phyloP scores from a whole-genome alignment of 2,113 vertebrate genomes.

The Rafetus swinhoei region DNA sequence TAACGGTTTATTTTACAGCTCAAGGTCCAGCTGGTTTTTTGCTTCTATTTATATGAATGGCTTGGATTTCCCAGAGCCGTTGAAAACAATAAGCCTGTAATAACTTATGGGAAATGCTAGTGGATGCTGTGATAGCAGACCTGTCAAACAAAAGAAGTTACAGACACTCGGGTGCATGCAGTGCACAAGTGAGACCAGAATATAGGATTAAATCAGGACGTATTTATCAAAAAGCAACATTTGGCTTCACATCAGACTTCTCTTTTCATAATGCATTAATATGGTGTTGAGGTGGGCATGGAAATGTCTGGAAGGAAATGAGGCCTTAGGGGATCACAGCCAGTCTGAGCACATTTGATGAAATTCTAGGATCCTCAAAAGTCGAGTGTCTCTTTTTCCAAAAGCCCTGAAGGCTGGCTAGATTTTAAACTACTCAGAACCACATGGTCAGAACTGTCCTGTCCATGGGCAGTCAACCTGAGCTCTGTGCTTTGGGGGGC shows the following conservation, averaged over 20 bases:
- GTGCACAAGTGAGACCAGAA: not conserved
- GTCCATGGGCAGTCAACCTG: no score
- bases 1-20: not conserved
- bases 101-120: not conserved
- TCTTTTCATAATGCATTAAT: not conserved
- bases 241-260: not conserved
- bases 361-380: not conserved
- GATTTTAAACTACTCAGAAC: not conserved
- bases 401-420: not conserved
- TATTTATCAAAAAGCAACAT: not conserved
- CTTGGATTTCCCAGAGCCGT: not conserved
- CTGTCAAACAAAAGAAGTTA: not conserved
- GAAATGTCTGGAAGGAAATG: not conserved
- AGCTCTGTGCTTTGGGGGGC: no score
- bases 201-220: not conserved
- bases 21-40: not conserved
- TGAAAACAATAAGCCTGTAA: not conserved
- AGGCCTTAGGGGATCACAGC: not conserved
- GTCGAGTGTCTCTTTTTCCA: not conserved
- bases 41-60: not conserved
- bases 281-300: not conserved
- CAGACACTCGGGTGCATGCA: not conserved
- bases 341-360: not conserved
- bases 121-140: not conserved
- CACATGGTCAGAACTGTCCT: not conserved